A percentile compares a stretch with the other conserved stretches of the same genome.
These are phyloP conservation scores for Telmatochromis brichardi DNA, from an alignment of 2,113 vertebrate species.

Conservation along the genomic window DNA sequence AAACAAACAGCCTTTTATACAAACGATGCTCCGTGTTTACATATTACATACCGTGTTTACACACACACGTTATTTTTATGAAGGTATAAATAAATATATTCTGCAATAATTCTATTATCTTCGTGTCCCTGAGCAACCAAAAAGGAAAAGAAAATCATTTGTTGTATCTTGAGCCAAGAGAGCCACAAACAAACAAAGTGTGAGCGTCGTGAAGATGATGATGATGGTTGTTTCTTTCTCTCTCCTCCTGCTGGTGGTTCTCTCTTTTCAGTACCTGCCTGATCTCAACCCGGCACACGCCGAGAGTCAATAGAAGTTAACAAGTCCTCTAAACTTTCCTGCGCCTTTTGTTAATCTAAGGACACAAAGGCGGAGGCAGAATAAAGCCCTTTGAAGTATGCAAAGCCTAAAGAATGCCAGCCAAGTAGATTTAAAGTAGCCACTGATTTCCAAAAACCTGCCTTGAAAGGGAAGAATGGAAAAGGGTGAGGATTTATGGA, in stretches of 20 bases:
- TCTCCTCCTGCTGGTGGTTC: slow-evolving; percentile 92
- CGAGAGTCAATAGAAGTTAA: slow-evolving; percentile 99
- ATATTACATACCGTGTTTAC: neutral
- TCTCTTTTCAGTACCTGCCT: slow-evolving; percentile 98
- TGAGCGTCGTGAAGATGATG: slow-evolving; percentile 68
- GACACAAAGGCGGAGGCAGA: slow-evolving; percentile 81
- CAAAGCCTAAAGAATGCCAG: slow-evolving; percentile 91
- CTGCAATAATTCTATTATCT: neutral
- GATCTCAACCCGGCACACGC: slow-evolving; percentile 99
- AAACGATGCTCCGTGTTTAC: neutral
- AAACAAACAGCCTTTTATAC: neutral
- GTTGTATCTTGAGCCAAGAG: neutral
- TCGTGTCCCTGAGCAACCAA: neutral
- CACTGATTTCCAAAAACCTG: slow-evolving; percentile 92
- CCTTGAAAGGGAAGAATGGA: slow-evolving; percentile 89
- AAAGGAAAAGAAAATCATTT: neutral
- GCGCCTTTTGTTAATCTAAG: slow-evolving; percentile 87
- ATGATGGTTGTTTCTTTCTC: slow-evolving; percentile 49
- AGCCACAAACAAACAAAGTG: neutral
- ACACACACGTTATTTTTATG: neutral
- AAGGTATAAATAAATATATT: neutral
- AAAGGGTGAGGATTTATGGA: slow-evolving; percentile 98
- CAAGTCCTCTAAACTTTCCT: slow-evolving; percentile 98
- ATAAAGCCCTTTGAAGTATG: slow-evolving; percentile 98
- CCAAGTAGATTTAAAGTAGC: slow-evolving; percentile 99